Base-by-base conservation (phyloP, 2,888 invertebrate species). In the Leucania comma region DNA sequence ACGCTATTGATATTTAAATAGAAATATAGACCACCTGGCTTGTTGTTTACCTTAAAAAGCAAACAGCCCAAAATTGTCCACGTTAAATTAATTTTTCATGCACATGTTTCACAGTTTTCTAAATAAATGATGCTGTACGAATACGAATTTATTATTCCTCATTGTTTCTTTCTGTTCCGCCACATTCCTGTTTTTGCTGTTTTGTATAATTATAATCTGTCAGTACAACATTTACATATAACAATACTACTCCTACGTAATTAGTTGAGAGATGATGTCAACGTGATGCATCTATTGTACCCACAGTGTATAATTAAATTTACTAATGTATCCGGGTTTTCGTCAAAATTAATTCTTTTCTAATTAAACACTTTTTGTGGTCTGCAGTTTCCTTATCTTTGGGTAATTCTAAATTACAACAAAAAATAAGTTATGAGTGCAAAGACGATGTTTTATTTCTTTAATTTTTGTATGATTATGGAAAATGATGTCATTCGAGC, bases 221-320 rank as follows among this genome's bases (percentile, higher is more conserved):
- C 73, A 77, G 78, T 67, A 63, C 66, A 79, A 64, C 50, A 78
- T 70, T 72, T 80, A 78, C 81, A 86, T 83, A 83, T 35, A 80
- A 81, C 78, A 78, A 77, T 81, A 78, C 68, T 53, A 81, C 35
- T 81, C 57, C 53, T 68, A 77, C 68, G 60, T 79, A 83, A 77
- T 83, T 72, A 75, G 58, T 51, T 57, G 29, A 51, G 68, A 69
- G 75, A 84, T 85, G 81, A 79, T 79, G 84, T 85, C 73, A 81
- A 78, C 65, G 38, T 32, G 69, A 68, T 79, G 70, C 74, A 62
- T 81, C 64, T 73, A 63, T 74, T 78, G 61, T 67, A 58, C 50
- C 42, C 32, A 54, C 0, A 56, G 57, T 61, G 67, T 80, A 72
- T 78, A 75, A 77, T 75, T 81, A 69, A 73, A 79, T 71, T 70